Base-by-base conservation (phyloP, 23 tunicate species). In the Phallusia fumigata region DNA sequence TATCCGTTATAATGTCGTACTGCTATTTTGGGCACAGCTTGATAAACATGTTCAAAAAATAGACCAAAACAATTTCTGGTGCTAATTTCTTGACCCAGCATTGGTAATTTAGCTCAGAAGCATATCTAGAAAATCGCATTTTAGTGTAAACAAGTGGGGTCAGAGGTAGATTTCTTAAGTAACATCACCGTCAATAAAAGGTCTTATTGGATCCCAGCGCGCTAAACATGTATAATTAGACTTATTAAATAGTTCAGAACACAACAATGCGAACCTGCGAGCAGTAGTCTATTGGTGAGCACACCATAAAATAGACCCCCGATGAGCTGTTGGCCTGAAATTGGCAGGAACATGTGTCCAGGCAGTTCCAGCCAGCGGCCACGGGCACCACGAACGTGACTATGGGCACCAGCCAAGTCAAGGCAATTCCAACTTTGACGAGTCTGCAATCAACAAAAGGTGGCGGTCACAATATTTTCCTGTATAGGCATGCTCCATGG, bases 381-480 rank as follows among this genome's bases (percentile, higher is more conserved):
- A 94, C 98, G 0, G 98, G 98, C 26, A 83, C 81, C 18, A 86
- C 95, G 82, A 81, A 94, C 22, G 87, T 85, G 33, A 89, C 36
- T 2, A 84, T 79, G 24, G 98, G 98, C 0, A 94, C 52, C 76
- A 94, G 35, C 98, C 98, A 94, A 28, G 98, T 94, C 36, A 89
- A 33, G 15, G 72, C 73, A 24, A 94, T 94, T 64, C 98, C 98
- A 30, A 53, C 49, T 58, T 65, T 79, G 0, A 94, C 83, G 82
- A 80, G 31, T 65, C 98, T 94, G 73, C 30, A 65, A 76, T 35
- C 47, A 44, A 58, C 69, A 58, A 58, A 58, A 24, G 69, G 69
- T 58, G 28, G 69, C 69, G 69, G 69, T 58, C 69, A 24, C 8
- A 21, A 24, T 13, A 16, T 58, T 58, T 58, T 58, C 69, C 69